phyloP scores from a whole-genome alignment of 1,140 invertebrate species.

The Panagrolaimus sp. region DNA sequence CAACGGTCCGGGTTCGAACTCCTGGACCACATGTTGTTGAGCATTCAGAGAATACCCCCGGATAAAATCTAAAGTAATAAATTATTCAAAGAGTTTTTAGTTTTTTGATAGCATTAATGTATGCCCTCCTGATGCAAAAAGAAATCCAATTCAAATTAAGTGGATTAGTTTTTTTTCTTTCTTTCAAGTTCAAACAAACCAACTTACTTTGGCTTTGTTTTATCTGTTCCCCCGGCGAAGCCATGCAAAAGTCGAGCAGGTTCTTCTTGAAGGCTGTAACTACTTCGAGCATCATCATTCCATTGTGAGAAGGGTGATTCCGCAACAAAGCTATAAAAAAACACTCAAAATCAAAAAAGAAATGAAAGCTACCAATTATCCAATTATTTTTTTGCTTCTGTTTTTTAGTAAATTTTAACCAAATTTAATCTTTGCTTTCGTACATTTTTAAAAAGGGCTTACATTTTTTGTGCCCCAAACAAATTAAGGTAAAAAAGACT shows the following conservation, averaged over 20 bases:
- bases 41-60: constrained; percentile 76
- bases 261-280: constrained; percentile 8
- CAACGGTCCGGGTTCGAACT: constrained; percentile 68
- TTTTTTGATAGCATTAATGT: background rate
- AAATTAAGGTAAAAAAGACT: too few relatives aligned
- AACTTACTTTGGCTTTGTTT: constrained; percentile 9
- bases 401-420: too few relatives aligned
- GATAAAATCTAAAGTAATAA: constrained; percentile 22
- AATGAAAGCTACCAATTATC: too few relatives aligned
- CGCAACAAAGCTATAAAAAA: constrained; percentile 23
- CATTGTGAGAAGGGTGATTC: constrained; percentile 27
- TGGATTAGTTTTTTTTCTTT: too few relatives aligned
- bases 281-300: constrained; percentile 12
- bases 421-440: too few relatives aligned
- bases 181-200: background rate
- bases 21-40: constrained; percentile 70
- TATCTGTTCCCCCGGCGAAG: background rate
- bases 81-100: background rate
- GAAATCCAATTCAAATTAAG: too few relatives aligned
- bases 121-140: too few relatives aligned
- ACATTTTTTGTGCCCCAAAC: too few relatives aligned
- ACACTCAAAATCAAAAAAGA: background rate
- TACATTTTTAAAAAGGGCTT: too few relatives aligned
- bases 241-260: background rate
- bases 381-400: too few relatives aligned